phyloP scores from a whole-genome alignment of 1,140 invertebrate genomes.

The Drosophila nasuta region DNA sequence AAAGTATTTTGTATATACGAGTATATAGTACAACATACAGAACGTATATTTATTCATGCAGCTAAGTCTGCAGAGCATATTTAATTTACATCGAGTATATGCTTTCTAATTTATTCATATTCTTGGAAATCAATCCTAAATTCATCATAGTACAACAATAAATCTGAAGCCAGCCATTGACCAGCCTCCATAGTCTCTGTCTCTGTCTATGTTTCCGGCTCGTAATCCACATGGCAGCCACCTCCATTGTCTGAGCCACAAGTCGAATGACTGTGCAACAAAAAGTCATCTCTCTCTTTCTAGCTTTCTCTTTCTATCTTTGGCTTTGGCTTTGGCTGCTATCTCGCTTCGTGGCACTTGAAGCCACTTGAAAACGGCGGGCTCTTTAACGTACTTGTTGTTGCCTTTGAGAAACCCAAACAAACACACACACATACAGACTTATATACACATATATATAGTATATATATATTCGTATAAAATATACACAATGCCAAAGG shows the following conservation, averaged over 20 bases:
- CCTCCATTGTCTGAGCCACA: background rate
- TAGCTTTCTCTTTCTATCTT: background rate
- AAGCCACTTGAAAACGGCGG: conserved; percentile 30
- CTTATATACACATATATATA: no score
- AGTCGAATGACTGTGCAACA: conserved; percentile 1
- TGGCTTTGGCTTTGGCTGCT: background rate
- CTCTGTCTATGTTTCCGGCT: background rate
- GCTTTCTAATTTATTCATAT: conserved; percentile 1
- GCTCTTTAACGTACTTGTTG: conserved; percentile 28
- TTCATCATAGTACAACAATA: conserved; percentile 1
- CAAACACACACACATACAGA: conserved; percentile 35
- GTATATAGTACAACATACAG: no score
- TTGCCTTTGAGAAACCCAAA: conserved; percentile 36
- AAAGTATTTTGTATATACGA: background rate
- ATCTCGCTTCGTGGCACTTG: background rate
- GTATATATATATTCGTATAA: background rate
- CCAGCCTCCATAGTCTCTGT: background rate
- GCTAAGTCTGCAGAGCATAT: background rate
- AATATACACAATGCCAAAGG: background rate
- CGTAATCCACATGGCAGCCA: background rate
- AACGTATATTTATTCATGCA: no score
- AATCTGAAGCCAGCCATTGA: background rate
- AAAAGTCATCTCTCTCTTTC: background rate
- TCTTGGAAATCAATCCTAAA: conserved; percentile 1
- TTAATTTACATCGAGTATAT: background rate